Evolutionary conservation across 2,797 vertebrate genomes (phyloP).

Genomic region (Muscicapa striata): DNA sequence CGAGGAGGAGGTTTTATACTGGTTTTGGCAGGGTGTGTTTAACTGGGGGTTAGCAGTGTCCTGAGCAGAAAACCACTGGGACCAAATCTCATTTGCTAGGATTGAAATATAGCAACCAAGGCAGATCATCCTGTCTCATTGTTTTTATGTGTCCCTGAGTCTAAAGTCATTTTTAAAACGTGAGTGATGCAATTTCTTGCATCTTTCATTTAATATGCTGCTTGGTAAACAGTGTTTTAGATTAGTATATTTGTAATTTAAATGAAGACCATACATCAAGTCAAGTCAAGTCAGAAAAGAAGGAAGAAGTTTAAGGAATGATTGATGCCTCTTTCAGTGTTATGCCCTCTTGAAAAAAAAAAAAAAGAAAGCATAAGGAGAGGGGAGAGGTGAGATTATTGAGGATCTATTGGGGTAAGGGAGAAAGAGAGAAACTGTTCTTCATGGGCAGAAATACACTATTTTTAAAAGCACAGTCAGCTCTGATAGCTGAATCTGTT

Average conservation of each 20-base stretch:
- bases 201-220: conserved; percentile 81
- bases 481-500: conserved; percentile 79
- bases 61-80: conserved; percentile 59
- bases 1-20: not conserved
- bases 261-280: conserved; percentile 83
- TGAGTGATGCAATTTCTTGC: conserved; percentile 80
- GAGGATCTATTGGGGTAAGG: conserved; percentile 7
- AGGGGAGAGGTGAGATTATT: conserved; percentile 35
- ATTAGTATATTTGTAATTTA: conserved; percentile 85
- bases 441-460: conserved; percentile 68
- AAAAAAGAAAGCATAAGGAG: not conserved
- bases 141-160: conserved; percentile 73
- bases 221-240: conserved; percentile 82
- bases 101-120: conserved; percentile 62
- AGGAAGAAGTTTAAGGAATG: conserved; percentile 77
- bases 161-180: conserved; percentile 80
- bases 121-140: conserved; percentile 55
- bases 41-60: conserved; percentile 43
- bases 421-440: conserved; percentile 44
- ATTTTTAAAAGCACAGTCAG: conserved; percentile 71
- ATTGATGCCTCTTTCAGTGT: conserved; percentile 73
- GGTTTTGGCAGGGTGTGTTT: conserved; percentile 23
- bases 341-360: conserved; percentile 49
- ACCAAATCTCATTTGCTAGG: conserved; percentile 62
- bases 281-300: conserved; percentile 73